phyloP scores from a whole-genome alignment of 2,888 invertebrate genomes.

The Cosmopolites sordidus region DNA sequence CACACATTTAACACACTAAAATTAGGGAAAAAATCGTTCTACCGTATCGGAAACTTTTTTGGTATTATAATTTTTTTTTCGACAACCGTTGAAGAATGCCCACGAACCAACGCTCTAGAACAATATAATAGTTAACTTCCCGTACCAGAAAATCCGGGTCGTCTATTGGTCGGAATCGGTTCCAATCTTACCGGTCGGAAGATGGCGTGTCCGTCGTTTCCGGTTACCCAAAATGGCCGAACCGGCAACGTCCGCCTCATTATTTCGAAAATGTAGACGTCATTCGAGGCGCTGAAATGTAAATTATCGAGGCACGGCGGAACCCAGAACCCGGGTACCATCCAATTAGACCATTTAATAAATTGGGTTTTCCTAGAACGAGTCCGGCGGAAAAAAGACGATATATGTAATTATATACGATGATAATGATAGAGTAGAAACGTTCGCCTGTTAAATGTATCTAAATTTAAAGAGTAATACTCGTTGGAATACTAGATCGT shows the following conservation, averaged over 20 bases:
- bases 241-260: too few relatives aligned
- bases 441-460: background rate
- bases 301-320: background rate
- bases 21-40: too few relatives aligned
- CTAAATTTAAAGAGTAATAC: too few relatives aligned
- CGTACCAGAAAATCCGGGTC: background rate
- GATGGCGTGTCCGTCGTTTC: background rate
- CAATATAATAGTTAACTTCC: background rate
- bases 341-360: slow-evolving; percentile 1
- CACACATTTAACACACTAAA: too few relatives aligned
- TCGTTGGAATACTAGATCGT: too few relatives aligned
- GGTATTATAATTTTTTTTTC: too few relatives aligned
- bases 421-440: background rate
- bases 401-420: background rate
- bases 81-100: too few relatives aligned
- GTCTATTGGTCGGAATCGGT: background rate
- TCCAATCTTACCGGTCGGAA: background rate
- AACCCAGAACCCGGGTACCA: background rate
- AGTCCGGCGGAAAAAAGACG: background rate
- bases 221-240: background rate
- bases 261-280: background rate
- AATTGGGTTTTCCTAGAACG: background rate
- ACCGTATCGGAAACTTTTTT: too few relatives aligned
- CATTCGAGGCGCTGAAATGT: background rate
- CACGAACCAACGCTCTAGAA: background rate